Evolutionary conservation across 1,140 invertebrate species (phyloP).

Genomic region (Drosophila mayri): DNA sequence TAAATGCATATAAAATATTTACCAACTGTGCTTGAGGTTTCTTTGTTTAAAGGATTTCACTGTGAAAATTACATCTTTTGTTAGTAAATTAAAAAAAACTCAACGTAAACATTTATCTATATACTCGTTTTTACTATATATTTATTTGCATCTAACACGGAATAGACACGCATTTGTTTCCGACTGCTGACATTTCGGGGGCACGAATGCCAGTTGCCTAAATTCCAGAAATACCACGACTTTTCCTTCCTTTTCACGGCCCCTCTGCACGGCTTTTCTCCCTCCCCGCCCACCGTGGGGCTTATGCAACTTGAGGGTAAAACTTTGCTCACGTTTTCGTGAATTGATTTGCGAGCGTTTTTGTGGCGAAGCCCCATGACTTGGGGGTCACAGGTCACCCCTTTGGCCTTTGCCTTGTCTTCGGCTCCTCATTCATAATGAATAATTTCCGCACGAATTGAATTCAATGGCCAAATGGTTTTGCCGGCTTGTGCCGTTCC

Average conservation of each 20-base stretch:
- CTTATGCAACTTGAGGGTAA: conserved; percentile 63
- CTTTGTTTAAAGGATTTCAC: background rate
- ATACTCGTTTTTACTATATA: conserved; percentile 3
- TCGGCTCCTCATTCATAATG: conserved; percentile 66
- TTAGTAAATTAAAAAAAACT: background rate
- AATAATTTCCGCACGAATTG: conserved; percentile 80
- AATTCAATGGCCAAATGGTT: conserved; percentile 74
- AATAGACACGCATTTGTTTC: conserved; percentile 66
- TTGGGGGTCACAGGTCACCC: conserved; percentile 28
- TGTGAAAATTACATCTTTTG: background rate
- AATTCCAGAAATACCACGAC: conserved; percentile 74
- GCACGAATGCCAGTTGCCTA: conserved; percentile 57
- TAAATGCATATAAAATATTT: background rate
- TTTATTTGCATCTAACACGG: conserved; percentile 69
- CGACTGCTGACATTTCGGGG: conserved; percentile 36
- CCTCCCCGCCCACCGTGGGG: background rate
- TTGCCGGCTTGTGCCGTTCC: conserved; percentile 61
- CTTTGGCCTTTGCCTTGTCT: conserved; percentile 38
- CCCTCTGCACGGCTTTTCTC: conserved; percentile 1
- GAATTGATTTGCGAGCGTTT: conserved; percentile 73
- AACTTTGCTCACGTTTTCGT: conserved; percentile 64
- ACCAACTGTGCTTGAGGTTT: background rate
- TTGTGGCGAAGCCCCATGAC: conserved; percentile 8
- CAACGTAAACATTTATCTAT: background rate
- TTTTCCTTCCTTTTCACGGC: conserved; percentile 27